These are phyloP conservation scores for Globia sparganii DNA, from an alignment of 2,888 invertebrate genomes.

Conservation along the genomic window DNA sequence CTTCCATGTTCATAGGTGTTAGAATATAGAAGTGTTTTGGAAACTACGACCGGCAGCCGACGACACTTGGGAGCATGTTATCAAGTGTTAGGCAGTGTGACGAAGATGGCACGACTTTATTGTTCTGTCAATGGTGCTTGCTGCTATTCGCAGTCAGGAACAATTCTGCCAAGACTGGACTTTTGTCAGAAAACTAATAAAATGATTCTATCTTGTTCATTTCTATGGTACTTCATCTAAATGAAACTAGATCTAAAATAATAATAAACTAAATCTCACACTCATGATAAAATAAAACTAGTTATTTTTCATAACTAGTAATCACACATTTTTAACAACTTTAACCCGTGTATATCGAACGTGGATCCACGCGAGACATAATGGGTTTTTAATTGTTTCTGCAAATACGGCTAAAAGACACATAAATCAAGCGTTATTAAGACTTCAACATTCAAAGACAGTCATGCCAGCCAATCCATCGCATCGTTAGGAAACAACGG, in stretches of 20 bases:
- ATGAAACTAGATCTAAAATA: no score
- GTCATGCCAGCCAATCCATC: slow-evolving; percentile 16
- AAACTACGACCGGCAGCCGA: background rate
- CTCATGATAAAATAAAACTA: no score
- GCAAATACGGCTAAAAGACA: background rate
- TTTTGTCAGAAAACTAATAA: background rate
- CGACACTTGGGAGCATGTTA: background rate
- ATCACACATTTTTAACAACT: background rate
- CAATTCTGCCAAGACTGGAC: background rate
- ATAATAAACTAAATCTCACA: no score
- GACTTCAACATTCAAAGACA: background rate
- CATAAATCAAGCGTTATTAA: background rate
- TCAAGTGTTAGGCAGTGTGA: background rate
- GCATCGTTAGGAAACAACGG: slow-evolving; percentile 26
- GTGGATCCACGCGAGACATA: background rate
- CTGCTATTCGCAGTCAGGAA: background rate
- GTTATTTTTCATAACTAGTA: background rate
- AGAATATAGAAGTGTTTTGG: slow-evolving; percentile 23
- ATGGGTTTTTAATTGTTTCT: background rate
- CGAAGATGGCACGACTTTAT: background rate
- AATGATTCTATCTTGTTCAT: background rate
- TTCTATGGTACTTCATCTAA: background rate
- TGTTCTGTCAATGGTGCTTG: background rate
- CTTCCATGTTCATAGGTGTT: background rate
- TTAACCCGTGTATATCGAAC: background rate